phyloP scores from a whole-genome alignment of 2,888 invertebrate genomes.

The Creontiades dilutus region DNA sequence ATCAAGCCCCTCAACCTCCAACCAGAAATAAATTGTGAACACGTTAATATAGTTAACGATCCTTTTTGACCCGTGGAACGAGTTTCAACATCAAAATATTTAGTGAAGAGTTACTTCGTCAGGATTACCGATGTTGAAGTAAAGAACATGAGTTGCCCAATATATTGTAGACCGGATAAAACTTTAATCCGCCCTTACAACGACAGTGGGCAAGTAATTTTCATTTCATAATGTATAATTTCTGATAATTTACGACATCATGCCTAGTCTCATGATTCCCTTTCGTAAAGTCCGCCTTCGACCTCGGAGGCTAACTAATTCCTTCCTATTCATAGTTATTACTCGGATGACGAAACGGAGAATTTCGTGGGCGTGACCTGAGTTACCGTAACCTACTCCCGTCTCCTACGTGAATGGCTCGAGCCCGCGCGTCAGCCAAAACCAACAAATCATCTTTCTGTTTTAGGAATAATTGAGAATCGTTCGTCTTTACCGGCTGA shows the following conservation, averaged over 20 bases:
- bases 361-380: slow-evolving; percentile 53
- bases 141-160: no score
- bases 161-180: no score
- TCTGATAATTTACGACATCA: not conserved
- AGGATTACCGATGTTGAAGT: no score
- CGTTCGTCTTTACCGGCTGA: slow-evolving; percentile 40
- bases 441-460: slow-evolving; percentile 62
- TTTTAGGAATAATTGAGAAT: slow-evolving; percentile 58
- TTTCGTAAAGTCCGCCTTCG: not conserved
- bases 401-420: slow-evolving; percentile 46
- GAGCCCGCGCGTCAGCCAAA: slow-evolving; percentile 20
- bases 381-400: slow-evolving; percentile 58
- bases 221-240: not conserved
- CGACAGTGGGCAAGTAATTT: not conserved
- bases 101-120: no score
- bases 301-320: slow-evolving; percentile 2
- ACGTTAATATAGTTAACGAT: no score
- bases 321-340: slow-evolving; percentile 15
- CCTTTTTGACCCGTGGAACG: no score
- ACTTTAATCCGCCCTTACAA: no score
- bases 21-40: no score
- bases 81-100: no score
- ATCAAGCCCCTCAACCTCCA: no score
- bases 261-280: not conserved
- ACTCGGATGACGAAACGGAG: slow-evolving; percentile 13